Evolutionary conservation across 1,140 invertebrate genomes (phyloP).

Genomic region (Mamestra configurata): DNA sequence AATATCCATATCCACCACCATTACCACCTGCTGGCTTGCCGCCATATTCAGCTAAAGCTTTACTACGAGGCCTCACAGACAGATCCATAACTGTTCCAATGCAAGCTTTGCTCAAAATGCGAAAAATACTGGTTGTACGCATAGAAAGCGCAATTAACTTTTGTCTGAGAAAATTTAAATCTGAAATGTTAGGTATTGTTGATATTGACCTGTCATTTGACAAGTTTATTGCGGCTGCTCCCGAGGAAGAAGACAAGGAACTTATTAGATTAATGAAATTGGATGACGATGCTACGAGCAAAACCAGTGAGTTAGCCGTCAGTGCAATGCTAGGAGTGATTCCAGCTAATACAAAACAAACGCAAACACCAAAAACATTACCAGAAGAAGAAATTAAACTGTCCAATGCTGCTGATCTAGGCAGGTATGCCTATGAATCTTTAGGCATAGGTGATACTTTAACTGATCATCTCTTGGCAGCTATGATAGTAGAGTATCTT

Average conservation of each 20-base stretch:
- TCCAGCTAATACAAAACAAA: slow-evolving; percentile 84
- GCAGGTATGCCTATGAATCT: slow-evolving; percentile 88
- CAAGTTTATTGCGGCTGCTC: slow-evolving; percentile 72
- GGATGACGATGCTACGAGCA: slow-evolving; percentile 71
- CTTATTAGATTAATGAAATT: slow-evolving; percentile 77
- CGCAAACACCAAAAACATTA: slow-evolving; percentile 89
- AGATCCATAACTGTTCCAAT: slow-evolving; percentile 77
- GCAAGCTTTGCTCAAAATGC: slow-evolving; percentile 81
- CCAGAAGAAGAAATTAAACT: slow-evolving; percentile 88
- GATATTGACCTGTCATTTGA: slow-evolving; percentile 86
- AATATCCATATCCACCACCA: slow-evolving; percentile 86
- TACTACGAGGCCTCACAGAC: slow-evolving; percentile 87
- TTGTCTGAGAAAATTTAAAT: slow-evolving; percentile 88
- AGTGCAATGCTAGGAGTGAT: slow-evolving; percentile 61
- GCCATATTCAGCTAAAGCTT: slow-evolving; percentile 78
- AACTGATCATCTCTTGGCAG: slow-evolving; percentile 87
- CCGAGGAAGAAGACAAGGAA: slow-evolving; percentile 77
- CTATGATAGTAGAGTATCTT: slow-evolving; percentile 89
- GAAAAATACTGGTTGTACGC: slow-evolving; percentile 86
- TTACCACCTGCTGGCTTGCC: slow-evolving; percentile 77
- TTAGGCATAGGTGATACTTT: slow-evolving; percentile 87
- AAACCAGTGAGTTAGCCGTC: slow-evolving; percentile 66
- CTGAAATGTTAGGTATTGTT: slow-evolving; percentile 84
- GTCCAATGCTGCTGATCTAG: slow-evolving; percentile 86
- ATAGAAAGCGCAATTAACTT: slow-evolving; percentile 88